Evolutionary conservation across 2,888 invertebrate genomes (phyloP).

Genomic region (Orgyia antiqua): DNA sequence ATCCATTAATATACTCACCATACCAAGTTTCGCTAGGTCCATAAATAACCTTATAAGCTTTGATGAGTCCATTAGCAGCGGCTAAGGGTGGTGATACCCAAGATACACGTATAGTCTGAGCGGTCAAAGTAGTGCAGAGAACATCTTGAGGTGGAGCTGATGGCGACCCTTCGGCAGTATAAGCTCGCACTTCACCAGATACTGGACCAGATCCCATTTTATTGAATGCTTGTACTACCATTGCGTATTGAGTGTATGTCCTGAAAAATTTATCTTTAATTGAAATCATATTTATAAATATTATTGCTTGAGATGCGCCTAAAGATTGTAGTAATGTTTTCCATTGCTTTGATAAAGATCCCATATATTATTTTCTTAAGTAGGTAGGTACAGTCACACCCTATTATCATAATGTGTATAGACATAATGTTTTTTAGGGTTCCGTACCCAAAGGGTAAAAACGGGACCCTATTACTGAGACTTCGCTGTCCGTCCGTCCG

Average conservation of each 20-base stretch:
- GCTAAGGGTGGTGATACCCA: conserved; percentile 96
- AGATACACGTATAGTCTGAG: conserved; percentile 94
- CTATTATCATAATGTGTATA: no score
- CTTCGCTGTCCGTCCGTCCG: no score
- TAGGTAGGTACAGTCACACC: no score
- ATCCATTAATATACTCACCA: conserved; percentile 87
- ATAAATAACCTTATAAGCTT: conserved; percentile 96
- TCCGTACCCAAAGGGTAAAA: no score
- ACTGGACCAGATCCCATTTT: conserved; percentile 95
- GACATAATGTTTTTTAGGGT: no score
- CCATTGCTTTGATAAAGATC: no score
- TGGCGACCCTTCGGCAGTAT: conserved; percentile 96
- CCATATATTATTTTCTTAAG: no score
- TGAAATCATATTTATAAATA: not conserved
- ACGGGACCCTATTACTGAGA: no score
- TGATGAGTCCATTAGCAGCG: conserved; percentile 95
- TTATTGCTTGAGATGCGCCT: no score
- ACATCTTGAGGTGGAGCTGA: conserved; percentile 95
- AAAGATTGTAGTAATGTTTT: no score
- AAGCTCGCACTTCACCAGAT: conserved; percentile 92
- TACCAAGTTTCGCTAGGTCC: conserved; percentile 95
- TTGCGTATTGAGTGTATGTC: conserved; percentile 97
- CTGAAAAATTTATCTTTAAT: conserved; percentile 51
- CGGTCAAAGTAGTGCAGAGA: conserved; percentile 94
- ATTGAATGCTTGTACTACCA: conserved; percentile 96